Evolutionary conservation across 2,888 invertebrate species (phyloP), one percentile per base, ranked within the genome.

Genomic region (Heteromyza rotundicornis): DNA sequence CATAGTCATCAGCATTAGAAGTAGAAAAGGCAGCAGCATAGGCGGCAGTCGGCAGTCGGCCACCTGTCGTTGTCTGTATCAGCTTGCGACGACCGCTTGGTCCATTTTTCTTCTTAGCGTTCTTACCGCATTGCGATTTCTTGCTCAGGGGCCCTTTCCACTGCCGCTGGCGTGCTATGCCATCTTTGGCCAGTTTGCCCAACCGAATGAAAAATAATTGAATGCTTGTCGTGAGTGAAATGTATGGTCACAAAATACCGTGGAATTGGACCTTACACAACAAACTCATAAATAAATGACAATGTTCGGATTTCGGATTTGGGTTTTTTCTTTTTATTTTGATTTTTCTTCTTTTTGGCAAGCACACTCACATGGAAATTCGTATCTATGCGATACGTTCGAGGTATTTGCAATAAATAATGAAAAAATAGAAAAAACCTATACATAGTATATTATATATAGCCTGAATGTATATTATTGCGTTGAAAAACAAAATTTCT

Each of bases 31-130:
- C n/a, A n/a, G n/a, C n/a, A n/a, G n/a, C n/a, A n/a, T n/a, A n/a
- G n/a, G 63, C 56, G 63, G 59, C 57, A 47, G 61, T 60, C 50
- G n/a, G 44, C 22, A 16, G 56, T 44, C 68, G 71, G 77, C 78
- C 79, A 78, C 79, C 79, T 78, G 79, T 75, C 77, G 74, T 69
- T 79, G 78, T 79, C 77, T 71, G 62, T 79, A 69, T 49, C 53
- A 63, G 52, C 60, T 66, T 63, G 64, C 68, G 61, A 55, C 57
- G 64, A 64, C 73, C 54, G 51, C 58, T 40, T n/a, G 40, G 3
- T 40, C 40, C 24, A 27, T 23, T 22, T 57, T 56, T 35, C 32
- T 27, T 7, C 27, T 27, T 27, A 10, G 27, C 27, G 10, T 27
- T 27, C 27, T 5, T 10, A 10, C 7, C 27, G 27, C 68, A 66